Evolutionary conservation across 1,140 invertebrate genomes (phyloP).

Genomic region (Cyclargus thomasi): DNA sequence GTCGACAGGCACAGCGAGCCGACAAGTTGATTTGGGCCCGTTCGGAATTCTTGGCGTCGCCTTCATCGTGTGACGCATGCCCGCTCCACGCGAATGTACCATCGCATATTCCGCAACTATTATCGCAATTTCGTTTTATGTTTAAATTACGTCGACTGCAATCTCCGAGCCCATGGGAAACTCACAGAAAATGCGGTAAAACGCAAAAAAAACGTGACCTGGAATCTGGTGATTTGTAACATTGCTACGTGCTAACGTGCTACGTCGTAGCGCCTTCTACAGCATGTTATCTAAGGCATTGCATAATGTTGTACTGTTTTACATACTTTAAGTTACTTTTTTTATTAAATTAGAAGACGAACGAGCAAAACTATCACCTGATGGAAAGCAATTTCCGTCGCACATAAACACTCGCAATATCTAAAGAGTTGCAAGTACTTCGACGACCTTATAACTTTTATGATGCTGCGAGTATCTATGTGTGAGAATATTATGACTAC

Average conservation of each 20-base stretch:
- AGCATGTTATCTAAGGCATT: neutral
- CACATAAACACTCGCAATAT: too few species aligned
- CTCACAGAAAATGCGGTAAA: neutral
- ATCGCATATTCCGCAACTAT: slow-evolving; percentile 19
- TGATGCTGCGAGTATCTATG: too few species aligned
- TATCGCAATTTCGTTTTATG: slow-evolving; percentile 11
- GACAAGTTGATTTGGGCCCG: slow-evolving; percentile 52
- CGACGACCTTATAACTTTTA: too few species aligned
- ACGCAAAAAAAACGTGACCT: neutral
- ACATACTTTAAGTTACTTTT: neutral
- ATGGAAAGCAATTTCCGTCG: too few species aligned
- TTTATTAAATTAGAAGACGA: neutral
- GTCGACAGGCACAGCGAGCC: slow-evolving; percentile 56
- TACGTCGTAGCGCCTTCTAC: neutral
- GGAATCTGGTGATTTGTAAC: neutral
- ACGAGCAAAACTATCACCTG: too few species aligned
- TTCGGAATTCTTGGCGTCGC: slow-evolving; percentile 62
- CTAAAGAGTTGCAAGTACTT: too few species aligned
- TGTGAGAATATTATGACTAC: too few species aligned
- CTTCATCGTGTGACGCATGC: slow-evolving; percentile 50
- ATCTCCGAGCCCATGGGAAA: neutral
- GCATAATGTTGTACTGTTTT: neutral
- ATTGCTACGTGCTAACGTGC: neutral
- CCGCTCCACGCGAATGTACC: slow-evolving; percentile 33
- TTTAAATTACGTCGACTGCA: neutral